Evolutionary conservation across 2,113 vertebrate genomes (phyloP), one percentile per base, ranked within the genome.

Genomic region (Dissostichus mawsoni): DNA sequence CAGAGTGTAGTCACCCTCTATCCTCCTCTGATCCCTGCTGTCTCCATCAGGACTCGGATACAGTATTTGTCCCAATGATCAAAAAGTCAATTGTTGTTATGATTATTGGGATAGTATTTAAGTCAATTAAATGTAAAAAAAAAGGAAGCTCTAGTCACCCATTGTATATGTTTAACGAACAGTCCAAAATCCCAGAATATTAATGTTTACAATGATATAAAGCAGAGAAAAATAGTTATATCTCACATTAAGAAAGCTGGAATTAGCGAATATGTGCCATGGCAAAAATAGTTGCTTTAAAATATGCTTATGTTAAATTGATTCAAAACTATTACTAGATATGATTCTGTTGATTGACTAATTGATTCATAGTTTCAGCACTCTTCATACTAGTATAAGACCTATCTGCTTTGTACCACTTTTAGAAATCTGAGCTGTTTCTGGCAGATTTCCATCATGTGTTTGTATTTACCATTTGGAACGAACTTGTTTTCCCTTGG

Each of bases 381-480:
- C 25, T 41, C 13, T n/a, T 36, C 11, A 52, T 2, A 17, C 16
- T 52, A 48, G 44, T 45, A 3, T 52, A 47, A 50, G 3, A 53
- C n/a, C 44, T 5, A 13, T 69, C 48, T 66, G 25, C 61, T 9
- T 56, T 69, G 14, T 18, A 5, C 44, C 36, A 13, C 44, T 18
- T 41, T 17, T 1, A 5, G 9, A 23, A 18, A 23, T 74, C 11
- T 56, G 11, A n/a, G 18, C 18, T 71, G 14, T 63, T 45, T 76
- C 20, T n/a, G 44, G 50, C 5, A 44, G 5, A 5, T 69, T 74
- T 69, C 10, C 7, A 9, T 62, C 18, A 57, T 51, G 20, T 74
- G 69, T 72, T 81, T 80, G 48, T 59, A 79, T 69, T 65, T 63
- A 80, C 17, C 3, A 17, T 45, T 52, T 20, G 3, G 36, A 20